Conservation (phyloP, 2,888 invertebrate genomes). For the Liopterus haemorrhoidalis region DNA sequence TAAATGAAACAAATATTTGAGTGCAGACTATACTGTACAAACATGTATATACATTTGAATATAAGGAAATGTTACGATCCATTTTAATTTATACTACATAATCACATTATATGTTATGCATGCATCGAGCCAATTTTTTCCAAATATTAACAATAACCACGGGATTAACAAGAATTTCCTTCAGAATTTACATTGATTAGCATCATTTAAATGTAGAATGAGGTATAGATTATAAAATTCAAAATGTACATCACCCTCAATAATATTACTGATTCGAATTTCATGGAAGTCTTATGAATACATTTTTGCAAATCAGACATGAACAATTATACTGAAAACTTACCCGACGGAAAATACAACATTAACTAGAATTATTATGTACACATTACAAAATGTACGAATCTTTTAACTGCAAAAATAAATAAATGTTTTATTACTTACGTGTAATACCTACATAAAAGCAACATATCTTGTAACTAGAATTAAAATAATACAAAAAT, state of each 20-base stretch:
- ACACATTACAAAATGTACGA: constrained; percentile 16
- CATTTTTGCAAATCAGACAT: neutral
- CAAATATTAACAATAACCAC: constrained; percentile 19
- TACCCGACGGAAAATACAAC: neutral
- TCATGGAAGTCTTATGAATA: constrained; percentile 1
- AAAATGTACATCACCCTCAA: constrained; percentile 21
- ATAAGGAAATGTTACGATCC: constrained; percentile 16
- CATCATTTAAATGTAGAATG: constrained; percentile 6
- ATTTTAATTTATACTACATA: constrained; percentile 16
- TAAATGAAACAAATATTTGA: constrained; percentile 22
- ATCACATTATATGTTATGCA: constrained; percentile 21
- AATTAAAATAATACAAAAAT: constrained; percentile 21
- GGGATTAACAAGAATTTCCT: constrained; percentile 19
- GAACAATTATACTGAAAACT: neutral
- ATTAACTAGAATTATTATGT: constrained; percentile 16
- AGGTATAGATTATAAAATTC: constrained; percentile 17
- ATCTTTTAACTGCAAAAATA: constrained; percentile 21
- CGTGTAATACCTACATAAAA: constrained; percentile 20
- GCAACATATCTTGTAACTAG: too few relatives aligned
- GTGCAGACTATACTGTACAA: constrained; percentile 19
- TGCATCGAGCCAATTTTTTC: constrained; percentile 20
- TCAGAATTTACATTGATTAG: constrained; percentile 22
- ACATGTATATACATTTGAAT: constrained; percentile 19
- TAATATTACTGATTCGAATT: too few relatives aligned
- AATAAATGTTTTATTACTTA: constrained; percentile 23